These are phyloP conservation scores for Streptopelia turtur DNA, from an alignment of 2,797 vertebrate species.

Conservation along the genomic window DNA sequence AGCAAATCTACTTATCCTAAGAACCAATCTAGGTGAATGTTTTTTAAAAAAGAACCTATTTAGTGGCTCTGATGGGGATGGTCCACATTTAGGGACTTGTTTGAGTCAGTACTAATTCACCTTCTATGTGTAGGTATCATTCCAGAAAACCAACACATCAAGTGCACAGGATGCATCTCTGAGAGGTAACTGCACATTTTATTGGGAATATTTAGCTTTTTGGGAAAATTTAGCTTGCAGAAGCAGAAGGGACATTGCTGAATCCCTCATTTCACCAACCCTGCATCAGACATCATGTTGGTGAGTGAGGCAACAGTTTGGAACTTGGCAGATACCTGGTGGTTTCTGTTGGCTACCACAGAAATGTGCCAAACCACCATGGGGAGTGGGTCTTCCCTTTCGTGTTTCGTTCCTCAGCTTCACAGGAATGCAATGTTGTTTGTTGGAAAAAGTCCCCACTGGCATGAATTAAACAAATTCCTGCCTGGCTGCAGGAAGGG, in stretches of 20 bases:
- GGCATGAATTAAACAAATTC: neutral
- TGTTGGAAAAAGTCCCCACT: neutral
- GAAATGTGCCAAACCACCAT: neutral
- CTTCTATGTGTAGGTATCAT: neutral
- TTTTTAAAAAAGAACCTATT: neutral
- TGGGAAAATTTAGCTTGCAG: neutral
- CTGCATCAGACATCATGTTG: neutral
- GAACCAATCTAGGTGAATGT: neutral
- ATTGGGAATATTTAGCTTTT: neutral
- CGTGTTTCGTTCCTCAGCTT: neutral
- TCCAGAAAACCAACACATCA: neutral
- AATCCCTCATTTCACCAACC: neutral
- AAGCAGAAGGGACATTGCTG: neutral
- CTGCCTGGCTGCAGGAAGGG: neutral
- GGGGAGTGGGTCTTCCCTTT: neutral
- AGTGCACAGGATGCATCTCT: rapidly evolving
- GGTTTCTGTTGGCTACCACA: neutral
- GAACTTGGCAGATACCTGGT: neutral
- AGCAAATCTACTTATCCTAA: neutral
- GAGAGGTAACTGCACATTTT: neutral
- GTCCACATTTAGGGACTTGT: neutral
- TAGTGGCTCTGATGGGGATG: neutral
- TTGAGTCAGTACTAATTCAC: neutral
- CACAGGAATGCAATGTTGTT: neutral
- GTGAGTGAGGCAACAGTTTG: neutral